Conservation (phyloP, 2,888 invertebrate genomes). For the Aphidius colemani region DNA sequence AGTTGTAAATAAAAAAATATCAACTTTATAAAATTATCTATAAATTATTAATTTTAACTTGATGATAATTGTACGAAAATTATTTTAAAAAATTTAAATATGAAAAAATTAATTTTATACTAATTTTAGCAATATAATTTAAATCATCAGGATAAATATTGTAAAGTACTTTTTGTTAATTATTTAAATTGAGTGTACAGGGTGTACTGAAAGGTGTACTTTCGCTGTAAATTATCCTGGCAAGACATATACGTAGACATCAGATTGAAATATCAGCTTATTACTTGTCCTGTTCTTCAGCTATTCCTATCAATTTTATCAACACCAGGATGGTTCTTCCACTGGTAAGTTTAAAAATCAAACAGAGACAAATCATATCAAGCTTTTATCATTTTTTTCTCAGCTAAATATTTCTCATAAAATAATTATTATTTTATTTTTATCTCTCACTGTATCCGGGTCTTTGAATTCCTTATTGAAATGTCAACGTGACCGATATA, state of each 20-base stretch:
- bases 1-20: background rate
- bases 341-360: no score
- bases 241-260: constrained; percentile 49
- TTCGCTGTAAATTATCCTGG: constrained; percentile 47
- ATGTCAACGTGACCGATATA: no score
- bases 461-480: no score
- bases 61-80: no score
- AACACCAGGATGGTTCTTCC: no score
- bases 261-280: constrained; percentile 50
- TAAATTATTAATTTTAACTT: background rate
- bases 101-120: no score
- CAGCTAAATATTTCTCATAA: no score
- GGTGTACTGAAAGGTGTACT: constrained; percentile 48
- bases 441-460: background rate
- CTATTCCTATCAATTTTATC: constrained; percentile 33
- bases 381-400: no score
- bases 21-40: background rate
- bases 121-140: no score
- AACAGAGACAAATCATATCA: no score
- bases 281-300: constrained; percentile 50
- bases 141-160: background rate
- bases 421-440: background rate
- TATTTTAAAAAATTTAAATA: no score
- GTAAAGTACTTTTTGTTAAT: background rate
- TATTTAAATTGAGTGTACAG: constrained; percentile 24